Percentiles rank a stretch among this genome's conserved stretches.
These are phyloP conservation scores for Helarctos malayanus DNA, from an alignment of 2,797 vertebrate species.

Conservation along the genomic window DNA sequence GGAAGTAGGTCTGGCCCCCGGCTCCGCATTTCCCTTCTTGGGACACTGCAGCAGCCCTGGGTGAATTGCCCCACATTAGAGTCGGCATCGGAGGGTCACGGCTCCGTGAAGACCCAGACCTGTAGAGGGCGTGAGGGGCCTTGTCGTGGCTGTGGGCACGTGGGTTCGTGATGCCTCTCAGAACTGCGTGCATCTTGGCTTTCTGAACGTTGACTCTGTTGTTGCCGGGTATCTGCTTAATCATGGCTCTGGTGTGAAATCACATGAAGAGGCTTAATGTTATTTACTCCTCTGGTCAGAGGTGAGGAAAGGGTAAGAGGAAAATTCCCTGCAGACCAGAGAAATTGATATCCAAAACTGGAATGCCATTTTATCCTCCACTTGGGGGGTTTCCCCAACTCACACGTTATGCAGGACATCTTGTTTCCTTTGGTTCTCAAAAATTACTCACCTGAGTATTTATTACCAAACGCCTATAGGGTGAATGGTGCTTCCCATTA, in stretches of 20 bases:
- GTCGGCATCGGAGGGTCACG: not conserved
- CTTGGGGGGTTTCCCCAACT: not conserved
- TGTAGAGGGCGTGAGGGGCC: not conserved
- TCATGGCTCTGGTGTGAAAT: not conserved
- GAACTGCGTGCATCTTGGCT: not conserved
- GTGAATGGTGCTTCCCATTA: not conserved
- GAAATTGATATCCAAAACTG: not conserved
- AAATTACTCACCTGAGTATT: not conserved
- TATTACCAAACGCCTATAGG: not conserved
- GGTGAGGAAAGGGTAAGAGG: not conserved
- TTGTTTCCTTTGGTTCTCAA: not conserved
- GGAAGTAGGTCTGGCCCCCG: not conserved
- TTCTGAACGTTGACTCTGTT: not conserved
- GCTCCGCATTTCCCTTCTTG: not conserved
- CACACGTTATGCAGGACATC: not conserved
- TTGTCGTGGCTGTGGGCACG: not conserved
- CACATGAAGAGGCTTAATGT: not conserved
- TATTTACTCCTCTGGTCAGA: not conserved
- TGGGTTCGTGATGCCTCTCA: not conserved
- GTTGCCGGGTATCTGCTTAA: constrained; percentile 4
- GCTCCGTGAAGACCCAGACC: not conserved
- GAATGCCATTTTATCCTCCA: not conserved
- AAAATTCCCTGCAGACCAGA: not conserved
- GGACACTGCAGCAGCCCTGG: not conserved
- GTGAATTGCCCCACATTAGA: not conserved